These are phyloP conservation scores for Melitaea athalia DNA, from an alignment of 2,888 invertebrate genomes.

Conservation along the genomic window DNA sequence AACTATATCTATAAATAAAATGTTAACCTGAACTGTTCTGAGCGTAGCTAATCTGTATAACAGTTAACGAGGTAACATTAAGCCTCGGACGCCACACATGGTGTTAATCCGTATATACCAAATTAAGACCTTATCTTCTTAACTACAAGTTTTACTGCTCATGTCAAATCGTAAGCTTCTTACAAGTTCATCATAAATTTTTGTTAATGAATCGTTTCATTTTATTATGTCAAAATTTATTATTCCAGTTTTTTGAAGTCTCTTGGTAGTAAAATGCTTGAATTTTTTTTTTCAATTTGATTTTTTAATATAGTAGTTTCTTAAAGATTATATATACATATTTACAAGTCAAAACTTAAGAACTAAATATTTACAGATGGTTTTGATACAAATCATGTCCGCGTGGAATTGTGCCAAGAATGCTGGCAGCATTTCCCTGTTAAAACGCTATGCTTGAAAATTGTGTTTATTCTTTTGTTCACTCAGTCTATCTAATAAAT, in stretches of 20 bases:
- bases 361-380: no score
- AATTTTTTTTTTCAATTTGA: background rate
- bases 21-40: background rate
- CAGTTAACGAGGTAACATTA: constrained; percentile 19
- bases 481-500: no score
- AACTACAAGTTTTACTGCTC: constrained; percentile 20
- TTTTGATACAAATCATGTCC: no score
- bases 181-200: constrained; percentile 4
- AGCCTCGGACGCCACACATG: constrained; percentile 16
- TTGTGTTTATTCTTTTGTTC: no score
- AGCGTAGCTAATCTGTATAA: constrained; percentile 15
- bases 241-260: background rate
- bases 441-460: no score
- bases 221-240: background rate
- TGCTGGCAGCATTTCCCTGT: no score
- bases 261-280: background rate
- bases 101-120: constrained; percentile 25
- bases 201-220: background rate
- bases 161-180: constrained; percentile 9
- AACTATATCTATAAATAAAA: background rate
- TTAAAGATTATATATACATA: no score
- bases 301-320: no score
- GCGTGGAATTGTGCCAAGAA: no score
- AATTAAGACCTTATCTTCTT: constrained; percentile 31
- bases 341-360: no score